These are phyloP conservation scores for Pogonomyrmex californicus DNA, from an alignment of 1,140 invertebrate genomes.

Conservation along the genomic window DNA sequence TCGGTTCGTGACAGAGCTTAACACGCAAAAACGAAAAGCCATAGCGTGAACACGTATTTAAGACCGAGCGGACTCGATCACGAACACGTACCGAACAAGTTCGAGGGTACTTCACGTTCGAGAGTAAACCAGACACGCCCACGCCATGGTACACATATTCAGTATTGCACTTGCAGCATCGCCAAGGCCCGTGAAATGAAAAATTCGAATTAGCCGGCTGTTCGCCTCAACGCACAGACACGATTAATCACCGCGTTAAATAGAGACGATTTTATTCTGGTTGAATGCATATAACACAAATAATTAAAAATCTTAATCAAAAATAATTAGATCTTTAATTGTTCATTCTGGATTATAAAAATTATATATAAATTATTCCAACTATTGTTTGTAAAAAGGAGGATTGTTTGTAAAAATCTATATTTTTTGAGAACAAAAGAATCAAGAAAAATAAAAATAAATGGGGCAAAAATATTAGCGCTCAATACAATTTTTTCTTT, in stretches of 20 bases:
- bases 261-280: not conserved
- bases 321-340: too few species aligned
- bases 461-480: too few species aligned
- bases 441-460: too few species aligned
- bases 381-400: too few species aligned
- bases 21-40: constrained; percentile 65
- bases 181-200: not conserved
- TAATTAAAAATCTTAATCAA: not conserved
- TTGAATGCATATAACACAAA: not conserved
- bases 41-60: constrained; percentile 64
- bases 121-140: constrained; percentile 44
- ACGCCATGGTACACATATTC: constrained; percentile 9
- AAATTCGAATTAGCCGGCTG: constrained; percentile 44
- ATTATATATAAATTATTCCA: too few species aligned
- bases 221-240: constrained; percentile 25
- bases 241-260: constrained; percentile 5
- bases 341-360: too few species aligned
- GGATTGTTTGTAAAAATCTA: too few species aligned
- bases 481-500: not conserved
- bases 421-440: too few species aligned
- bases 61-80: constrained; percentile 45
- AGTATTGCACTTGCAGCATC: constrained; percentile 55
- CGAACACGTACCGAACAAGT: constrained; percentile 65
- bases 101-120: constrained; percentile 64
- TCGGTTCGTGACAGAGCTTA: constrained; percentile 62